phyloP scores from a whole-genome alignment of 2,113 vertebrate species.

The Apistogramma diplotaenia region DNA sequence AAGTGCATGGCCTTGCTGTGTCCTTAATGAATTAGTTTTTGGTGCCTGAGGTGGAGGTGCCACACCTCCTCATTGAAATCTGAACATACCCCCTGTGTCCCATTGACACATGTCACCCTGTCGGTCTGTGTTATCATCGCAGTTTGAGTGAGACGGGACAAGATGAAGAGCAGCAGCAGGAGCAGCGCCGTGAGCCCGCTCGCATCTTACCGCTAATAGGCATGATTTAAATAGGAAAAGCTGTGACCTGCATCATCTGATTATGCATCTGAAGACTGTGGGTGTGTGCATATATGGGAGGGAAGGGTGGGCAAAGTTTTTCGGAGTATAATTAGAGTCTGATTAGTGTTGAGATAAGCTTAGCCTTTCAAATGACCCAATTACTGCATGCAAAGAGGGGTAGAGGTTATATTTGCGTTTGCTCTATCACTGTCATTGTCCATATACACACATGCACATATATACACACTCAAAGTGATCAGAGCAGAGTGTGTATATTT shows the following conservation, averaged over 20 bases:
- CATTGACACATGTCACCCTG: constrained; percentile 17
- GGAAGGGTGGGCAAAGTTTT: constrained; percentile 59
- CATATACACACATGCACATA: neutral
- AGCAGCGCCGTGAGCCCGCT: neutral
- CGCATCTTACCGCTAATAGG: constrained; percentile 41
- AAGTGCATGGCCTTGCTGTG: neutral
- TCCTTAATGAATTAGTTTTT: neutral
- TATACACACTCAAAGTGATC: neutral
- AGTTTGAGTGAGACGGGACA: neutral
- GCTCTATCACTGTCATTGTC: neutral
- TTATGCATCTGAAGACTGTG: constrained; percentile 40
- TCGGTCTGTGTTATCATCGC: neutral
- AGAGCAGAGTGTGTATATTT: neutral
- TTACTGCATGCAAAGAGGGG: constrained; percentile 67
- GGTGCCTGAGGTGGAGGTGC: constrained; percentile 14
- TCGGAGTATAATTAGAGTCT: constrained; percentile 69
- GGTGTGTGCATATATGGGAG: neutral
- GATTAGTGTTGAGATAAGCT: constrained; percentile 75
- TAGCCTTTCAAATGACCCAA: constrained; percentile 75
- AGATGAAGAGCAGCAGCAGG: neutral
- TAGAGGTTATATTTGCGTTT: constrained; percentile 60
- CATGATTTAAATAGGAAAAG: constrained; percentile 51
- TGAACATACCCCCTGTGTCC: constrained; percentile 2
- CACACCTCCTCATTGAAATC: constrained; percentile 2
- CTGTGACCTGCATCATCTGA: constrained; percentile 61